Conservation (phyloP, 2,113 vertebrate genomes). For the Dromiciops gliroides region DNA sequence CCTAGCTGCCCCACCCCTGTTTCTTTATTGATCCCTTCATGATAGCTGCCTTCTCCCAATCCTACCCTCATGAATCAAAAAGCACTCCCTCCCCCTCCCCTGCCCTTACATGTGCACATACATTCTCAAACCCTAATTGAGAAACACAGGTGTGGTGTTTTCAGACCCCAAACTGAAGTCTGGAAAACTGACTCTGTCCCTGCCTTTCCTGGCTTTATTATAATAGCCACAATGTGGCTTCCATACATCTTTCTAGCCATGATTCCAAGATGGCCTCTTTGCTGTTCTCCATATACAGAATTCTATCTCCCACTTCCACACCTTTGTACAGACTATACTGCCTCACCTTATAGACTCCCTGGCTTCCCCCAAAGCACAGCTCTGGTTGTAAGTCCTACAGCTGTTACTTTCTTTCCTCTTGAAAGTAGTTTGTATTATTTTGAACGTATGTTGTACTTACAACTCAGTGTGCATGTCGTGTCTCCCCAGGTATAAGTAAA, state of each 20-base stretch:
- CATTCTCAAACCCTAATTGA: neutral
- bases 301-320: neutral
- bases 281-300: neutral
- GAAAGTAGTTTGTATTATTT: neutral
- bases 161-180: neutral
- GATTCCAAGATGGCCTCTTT: neutral
- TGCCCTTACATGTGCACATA: neutral
- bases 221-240: neutral
- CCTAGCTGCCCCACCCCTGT: too few species aligned
- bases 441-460: neutral
- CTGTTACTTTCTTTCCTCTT: neutral
- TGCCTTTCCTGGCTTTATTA: neutral
- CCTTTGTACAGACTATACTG: neutral
- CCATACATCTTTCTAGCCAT: neutral
- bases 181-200: neutral
- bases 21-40: neutral
- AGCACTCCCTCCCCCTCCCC: neutral
- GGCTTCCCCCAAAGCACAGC: neutral
- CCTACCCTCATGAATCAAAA: neutral
- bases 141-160: neutral
- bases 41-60: neutral
- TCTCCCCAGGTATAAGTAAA: neutral
- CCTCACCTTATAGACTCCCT: neutral
- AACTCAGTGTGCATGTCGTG: neutral
- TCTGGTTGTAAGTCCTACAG: neutral